These are phyloP conservation scores for Glomeris marginata DNA, from an alignment of 2,888 invertebrate species.

Conservation along the genomic window DNA sequence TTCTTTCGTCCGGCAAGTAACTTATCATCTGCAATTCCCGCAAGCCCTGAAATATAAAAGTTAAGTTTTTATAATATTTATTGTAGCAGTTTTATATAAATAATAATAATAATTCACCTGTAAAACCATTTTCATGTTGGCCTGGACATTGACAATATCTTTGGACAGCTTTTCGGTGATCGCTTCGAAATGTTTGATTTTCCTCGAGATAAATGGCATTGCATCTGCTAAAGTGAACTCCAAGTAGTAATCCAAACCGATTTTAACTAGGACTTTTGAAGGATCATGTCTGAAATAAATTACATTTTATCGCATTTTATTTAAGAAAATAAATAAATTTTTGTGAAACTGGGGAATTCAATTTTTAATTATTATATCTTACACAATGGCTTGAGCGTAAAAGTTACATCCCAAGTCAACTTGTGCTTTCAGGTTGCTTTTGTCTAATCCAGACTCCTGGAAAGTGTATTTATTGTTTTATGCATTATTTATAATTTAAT, in stretches of 20 bases:
- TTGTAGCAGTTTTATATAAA: neutral
- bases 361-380: slow-evolving; percentile 17
- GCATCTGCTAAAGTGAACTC: slow-evolving; percentile 59
- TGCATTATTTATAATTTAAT: too few relatives aligned
- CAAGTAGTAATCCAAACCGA: slow-evolving; percentile 59
- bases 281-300: slow-evolving; percentile 35
- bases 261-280: slow-evolving; percentile 48
- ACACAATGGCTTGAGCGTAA: slow-evolving; percentile 59
- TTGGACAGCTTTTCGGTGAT: slow-evolving; percentile 46
- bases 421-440: slow-evolving; percentile 46
- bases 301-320: neutral
- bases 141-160: slow-evolving; percentile 53
- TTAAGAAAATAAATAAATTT: neutral
- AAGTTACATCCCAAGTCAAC: slow-evolving; percentile 72
- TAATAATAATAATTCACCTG: slow-evolving; percentile 30
- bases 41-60: slow-evolving; percentile 6
- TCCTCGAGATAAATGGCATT: slow-evolving; percentile 48
- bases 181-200: slow-evolving; percentile 46
- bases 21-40: slow-evolving; percentile 1
- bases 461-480: too few relatives aligned
- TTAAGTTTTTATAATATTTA: neutral
- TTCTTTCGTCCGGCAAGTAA: neutral
- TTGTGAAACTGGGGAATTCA: neutral
- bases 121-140: slow-evolving; percentile 60
- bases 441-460: slow-evolving; percentile 38